A percentile compares a stretch with the other conserved stretches of the same genome.
Evolutionary conservation across 2,888 invertebrate species (phyloP).

Genomic region (Limnephilus auricula): DNA sequence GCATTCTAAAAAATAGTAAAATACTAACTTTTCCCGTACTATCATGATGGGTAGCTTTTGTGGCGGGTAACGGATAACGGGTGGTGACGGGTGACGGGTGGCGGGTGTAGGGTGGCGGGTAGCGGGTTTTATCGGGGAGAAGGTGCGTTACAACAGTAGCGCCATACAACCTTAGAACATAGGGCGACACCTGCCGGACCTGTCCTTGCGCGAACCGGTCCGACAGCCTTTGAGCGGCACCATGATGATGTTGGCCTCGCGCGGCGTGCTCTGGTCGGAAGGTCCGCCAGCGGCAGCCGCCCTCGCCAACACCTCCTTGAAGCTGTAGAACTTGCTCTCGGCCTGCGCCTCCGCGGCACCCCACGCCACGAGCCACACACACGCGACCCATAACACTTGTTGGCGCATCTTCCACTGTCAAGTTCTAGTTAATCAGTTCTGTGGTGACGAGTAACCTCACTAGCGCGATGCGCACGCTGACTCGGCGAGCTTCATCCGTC

Average conservation of each 20-base stretch:
- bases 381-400: slow-evolving; percentile 14
- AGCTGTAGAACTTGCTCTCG: slow-evolving; percentile 15
- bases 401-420: neutral
- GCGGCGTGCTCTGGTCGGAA: neutral
- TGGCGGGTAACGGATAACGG: too few relatives aligned
- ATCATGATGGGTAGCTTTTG: too few relatives aligned
- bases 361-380: slow-evolving; percentile 7
- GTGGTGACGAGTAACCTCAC: neutral
- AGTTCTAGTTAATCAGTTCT: neutral
- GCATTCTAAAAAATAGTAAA: too few relatives aligned
- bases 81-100: too few relatives aligned
- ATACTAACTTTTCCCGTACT: too few relatives aligned
- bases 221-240: slow-evolving; percentile 52
- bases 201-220: slow-evolving; percentile 32
- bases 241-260: slow-evolving; percentile 58
- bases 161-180: slow-evolving; percentile 47
- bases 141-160: neutral
- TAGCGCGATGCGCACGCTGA: slow-evolving; percentile 12
- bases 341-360: neutral
- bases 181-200: slow-evolving; percentile 53
- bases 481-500: neutral
- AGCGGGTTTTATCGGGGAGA: neutral
- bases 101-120: too few relatives aligned
- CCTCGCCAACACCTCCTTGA: neutral
- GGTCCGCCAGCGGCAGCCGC: neutral